Evolutionary conservation across 30 jellyfish, hydroid and myxozoan genomes (phyloP).

Genomic region (Hydra vulgaris): DNA sequence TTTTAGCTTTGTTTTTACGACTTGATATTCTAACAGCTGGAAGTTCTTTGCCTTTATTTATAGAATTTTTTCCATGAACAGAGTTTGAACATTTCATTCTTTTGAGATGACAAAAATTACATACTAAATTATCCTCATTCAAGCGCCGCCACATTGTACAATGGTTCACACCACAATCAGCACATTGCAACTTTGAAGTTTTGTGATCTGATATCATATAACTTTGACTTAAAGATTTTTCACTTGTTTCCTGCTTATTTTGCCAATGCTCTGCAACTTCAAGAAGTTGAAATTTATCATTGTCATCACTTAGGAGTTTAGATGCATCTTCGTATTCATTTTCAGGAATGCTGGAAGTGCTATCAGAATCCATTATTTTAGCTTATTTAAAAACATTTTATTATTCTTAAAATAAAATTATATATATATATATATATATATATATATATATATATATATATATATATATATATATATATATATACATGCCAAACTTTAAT

Average conservation of each 20-base stretch:
- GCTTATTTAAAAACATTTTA: too few species aligned
- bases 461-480: too few species aligned
- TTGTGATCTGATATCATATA: neutral
- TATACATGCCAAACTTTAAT: too few species aligned
- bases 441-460: too few species aligned
- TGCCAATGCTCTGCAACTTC: too few species aligned
- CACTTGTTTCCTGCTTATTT: neutral
- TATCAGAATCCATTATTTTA: neutral
- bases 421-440: too few species aligned
- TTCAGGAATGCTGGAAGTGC: constrained; percentile 16
- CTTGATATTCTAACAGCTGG: constrained; percentile 22
- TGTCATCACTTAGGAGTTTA: neutral
- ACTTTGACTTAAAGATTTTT: neutral
- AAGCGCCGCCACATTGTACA: constrained; percentile 90
- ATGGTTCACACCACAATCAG: constrained; percentile 43
- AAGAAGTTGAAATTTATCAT: too few species aligned
- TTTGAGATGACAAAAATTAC: constrained; percentile 76
- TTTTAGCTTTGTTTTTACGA: constrained; percentile 23
- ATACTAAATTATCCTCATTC: constrained; percentile 31
- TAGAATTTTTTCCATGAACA: constrained; percentile 5
- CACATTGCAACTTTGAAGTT: constrained; percentile 29
- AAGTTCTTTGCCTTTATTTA: neutral
- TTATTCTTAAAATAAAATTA: too few species aligned
- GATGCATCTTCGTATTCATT: neutral
- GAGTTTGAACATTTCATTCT: constrained; percentile 31